Conservation (phyloP, 2,113 vertebrate species). For the Elephas maximus region DNA sequence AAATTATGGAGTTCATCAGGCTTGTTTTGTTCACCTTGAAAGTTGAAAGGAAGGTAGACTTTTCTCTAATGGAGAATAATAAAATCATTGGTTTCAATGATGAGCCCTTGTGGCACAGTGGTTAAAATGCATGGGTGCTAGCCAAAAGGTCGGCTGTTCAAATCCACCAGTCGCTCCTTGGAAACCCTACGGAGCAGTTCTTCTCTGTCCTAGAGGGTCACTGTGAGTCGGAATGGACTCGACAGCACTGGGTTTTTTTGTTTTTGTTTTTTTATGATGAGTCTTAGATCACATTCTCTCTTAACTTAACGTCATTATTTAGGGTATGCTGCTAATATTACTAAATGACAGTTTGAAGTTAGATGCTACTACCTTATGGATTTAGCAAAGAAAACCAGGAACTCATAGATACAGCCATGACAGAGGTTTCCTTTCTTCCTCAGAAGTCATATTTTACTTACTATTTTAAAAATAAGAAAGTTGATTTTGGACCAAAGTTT, state of each 20-base stretch:
- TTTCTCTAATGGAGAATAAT: constrained; percentile 1
- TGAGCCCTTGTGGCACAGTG: no score
- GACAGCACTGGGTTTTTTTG: no score
- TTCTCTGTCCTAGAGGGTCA: no score
- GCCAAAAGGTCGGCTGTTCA: no score
- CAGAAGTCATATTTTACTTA: constrained; percentile 48
- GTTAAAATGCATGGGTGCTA: no score
- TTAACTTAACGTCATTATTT: constrained; percentile 19
- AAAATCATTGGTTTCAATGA: constrained; percentile 34
- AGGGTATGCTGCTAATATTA: not conserved
- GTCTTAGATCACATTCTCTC: constrained; percentile 13
- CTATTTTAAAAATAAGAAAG: constrained; percentile 34
- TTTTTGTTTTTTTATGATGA: not conserved
- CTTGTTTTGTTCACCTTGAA: not conserved
- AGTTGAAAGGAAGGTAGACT: not conserved
- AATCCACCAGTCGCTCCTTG: no score
- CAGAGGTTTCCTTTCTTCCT: not conserved
- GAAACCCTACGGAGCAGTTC: no score
- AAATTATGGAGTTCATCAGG: not conserved
- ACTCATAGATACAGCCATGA: not conserved
- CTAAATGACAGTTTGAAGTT: constrained; percentile 31
- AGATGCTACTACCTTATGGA: not conserved
- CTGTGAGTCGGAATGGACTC: no score
- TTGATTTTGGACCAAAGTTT: not conserved
- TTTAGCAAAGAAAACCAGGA: constrained; percentile 38